Base-by-base conservation (phyloP, 2,113 vertebrate species). In the Chaenocephalus aceratus region DNA sequence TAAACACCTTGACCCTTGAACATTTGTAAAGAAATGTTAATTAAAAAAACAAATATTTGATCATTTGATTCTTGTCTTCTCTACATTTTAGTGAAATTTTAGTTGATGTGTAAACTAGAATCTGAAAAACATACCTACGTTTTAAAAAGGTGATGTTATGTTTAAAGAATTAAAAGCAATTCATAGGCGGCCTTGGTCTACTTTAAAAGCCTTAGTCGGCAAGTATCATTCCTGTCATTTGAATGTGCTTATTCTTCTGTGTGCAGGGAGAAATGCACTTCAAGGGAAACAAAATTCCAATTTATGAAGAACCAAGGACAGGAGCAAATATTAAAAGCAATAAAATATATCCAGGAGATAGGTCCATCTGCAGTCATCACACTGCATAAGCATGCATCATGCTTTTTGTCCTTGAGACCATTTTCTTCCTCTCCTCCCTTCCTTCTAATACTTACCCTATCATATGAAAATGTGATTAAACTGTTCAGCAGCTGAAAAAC, bases 401-500 rank as follows among this genome's bases (percentile, higher is more conserved):
- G 85, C 83, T 84, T 92, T 92, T 93, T 93, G 94, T 93, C 93
- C 94, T 95, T 95, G 92, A 92, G 91, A 90, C 71, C 71, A 89
- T 90, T 88, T 90, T 86, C 86, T 68, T 75, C 87, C 87, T 71
- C 60, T 21, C 69, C 57, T 51, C 56, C 77, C 72, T 65, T 57
- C 71, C 36, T 68, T 77, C 78, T 90, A 86, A 90, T 88, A 89
- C 79, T 89, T 88, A 75, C 69, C 84, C 88, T 81, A 89, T 90
- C 86, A 89, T 81, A 91, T 91, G 89, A 94, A 93, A 92, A 94
- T 93, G 92, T 93, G 94, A 92, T 94, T 93, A 94, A 92, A 94
- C 80, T 84, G 77, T 79, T 89, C 85, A 51, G 81, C 75, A 76
- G 86, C 52, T 88, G 84, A 88, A 89, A 91, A 90, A 88, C 74